Evolutionary conservation across 1,140 invertebrate genomes (phyloP).

Genomic region (Neomicropteryx cornuta): DNA sequence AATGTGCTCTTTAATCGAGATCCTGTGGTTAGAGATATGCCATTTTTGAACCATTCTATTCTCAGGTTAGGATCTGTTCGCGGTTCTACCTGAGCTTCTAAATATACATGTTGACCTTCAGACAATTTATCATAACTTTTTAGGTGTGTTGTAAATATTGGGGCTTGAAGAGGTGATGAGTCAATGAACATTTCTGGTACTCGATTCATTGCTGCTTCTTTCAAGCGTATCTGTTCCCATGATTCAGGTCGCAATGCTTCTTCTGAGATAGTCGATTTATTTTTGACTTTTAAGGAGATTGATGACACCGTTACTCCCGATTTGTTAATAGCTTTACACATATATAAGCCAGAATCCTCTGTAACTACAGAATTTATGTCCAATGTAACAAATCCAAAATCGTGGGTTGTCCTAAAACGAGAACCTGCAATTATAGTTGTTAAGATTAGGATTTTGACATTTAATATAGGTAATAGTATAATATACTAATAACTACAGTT

Average conservation of each 20-base stretch:
- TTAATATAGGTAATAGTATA: neutral
- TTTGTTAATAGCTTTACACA: constrained; percentile 85
- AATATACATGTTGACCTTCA: constrained; percentile 82
- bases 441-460: constrained; percentile 4
- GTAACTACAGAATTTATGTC: constrained; percentile 82
- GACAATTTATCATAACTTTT: constrained; percentile 74
- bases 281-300: constrained; percentile 77
- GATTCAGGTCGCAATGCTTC: constrained; percentile 76
- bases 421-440: constrained; percentile 48
- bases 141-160: constrained; percentile 84
- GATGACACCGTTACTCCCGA: constrained; percentile 86
- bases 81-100: constrained; percentile 95
- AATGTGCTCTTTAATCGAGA: constrained; percentile 79
- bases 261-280: constrained; percentile 64
- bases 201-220: constrained; percentile 80
- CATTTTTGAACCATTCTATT: constrained; percentile 91
- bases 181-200: constrained; percentile 78
- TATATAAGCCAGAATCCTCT: constrained; percentile 86
- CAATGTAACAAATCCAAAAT: constrained; percentile 89
- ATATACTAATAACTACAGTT: constrained; percentile 8
- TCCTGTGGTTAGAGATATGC: constrained; percentile 72
- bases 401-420: constrained; percentile 77
- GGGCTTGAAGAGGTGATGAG: constrained; percentile 69
- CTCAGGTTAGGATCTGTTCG: constrained; percentile 86
- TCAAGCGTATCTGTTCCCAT: constrained; percentile 81